Evolutionary conservation across 2,113 vertebrate species (phyloP).

Genomic region (Sula dactylatra): DNA sequence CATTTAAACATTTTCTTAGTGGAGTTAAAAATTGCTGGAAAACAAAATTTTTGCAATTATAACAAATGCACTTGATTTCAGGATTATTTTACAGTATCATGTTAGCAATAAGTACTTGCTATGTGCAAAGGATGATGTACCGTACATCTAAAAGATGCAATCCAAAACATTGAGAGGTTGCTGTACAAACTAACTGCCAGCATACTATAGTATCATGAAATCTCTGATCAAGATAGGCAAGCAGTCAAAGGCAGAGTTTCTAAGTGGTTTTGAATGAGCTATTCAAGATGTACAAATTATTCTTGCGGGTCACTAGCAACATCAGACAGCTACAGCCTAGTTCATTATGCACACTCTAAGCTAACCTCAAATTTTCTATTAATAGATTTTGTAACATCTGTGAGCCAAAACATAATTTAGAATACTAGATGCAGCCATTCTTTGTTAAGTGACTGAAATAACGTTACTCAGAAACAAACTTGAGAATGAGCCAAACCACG

Average conservation of each 20-base stretch:
- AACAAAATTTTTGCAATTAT: neutral
- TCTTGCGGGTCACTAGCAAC: neutral
- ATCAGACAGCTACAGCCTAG: neutral
- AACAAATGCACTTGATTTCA: accelerated
- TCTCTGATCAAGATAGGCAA: neutral
- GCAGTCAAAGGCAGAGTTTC: neutral
- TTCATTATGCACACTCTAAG: neutral
- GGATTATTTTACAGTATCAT: neutral
- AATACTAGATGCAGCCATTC: neutral
- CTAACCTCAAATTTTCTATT: neutral
- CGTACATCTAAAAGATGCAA: neutral
- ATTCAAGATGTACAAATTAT: neutral
- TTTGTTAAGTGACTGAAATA: neutral
- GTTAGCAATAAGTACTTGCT: neutral
- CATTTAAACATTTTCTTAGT: neutral
- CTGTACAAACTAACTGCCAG: neutral
- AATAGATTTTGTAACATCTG: neutral
- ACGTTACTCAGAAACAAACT: neutral
- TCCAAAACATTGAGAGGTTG: neutral
- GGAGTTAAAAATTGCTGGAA: neutral
- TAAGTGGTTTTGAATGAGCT: neutral
- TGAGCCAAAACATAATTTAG: neutral
- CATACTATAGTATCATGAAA: neutral
- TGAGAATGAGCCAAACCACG: neutral
- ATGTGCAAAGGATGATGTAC: neutral